Evolutionary conservation across 2,888 invertebrate species (phyloP), one percentile per base, ranked within the genome.

Genomic region (Nephrotoma appendiculata): DNA sequence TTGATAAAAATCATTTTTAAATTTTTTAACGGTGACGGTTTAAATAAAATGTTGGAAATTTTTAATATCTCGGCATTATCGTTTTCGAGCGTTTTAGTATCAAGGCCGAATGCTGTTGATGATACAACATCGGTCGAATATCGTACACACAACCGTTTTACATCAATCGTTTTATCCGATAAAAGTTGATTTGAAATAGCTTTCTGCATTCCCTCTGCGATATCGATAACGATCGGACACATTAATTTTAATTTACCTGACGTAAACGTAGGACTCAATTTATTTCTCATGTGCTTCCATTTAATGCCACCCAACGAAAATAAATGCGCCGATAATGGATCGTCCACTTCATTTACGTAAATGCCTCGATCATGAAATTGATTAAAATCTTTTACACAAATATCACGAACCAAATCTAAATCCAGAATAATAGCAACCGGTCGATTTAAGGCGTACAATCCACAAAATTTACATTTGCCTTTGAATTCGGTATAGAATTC

Each of bases 231-330:
- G 15, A 12, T 57, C n/a, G 15, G 6, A 41, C 83, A 87, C 86
- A 86, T 86, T 6, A 44, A 42, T 85, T 87, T 87, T 85, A 87
- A 57, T 44, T 85, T 86, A 15, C 87, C 87, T n/a, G 84, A 84
- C 2, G 87, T 87, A 44, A 87, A 87, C n/a, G 86, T 86, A 6
- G 87, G 86, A 7, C 86, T 44, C 6, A 85, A 42, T 41, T 87
- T 87, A 7, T 7, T 85, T 9, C 87, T 84, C 7, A 87, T 7
- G 6, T 6, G 11, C n/a, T 48, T 83, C 87, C 87, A 87, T 41
- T 86, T 87, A 9, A 41, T 41, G 0, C 87, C 87, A 1, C 43
- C 6, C 11, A 87, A 41, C 6, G 41, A 44, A 45, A 87, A 86
- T 85, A 87, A 57, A 43, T 86, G 85, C 4, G 85, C 85, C 41